Conservation (phyloP, 1,140 invertebrate species). For the Spodoptera frugiperda region DNA sequence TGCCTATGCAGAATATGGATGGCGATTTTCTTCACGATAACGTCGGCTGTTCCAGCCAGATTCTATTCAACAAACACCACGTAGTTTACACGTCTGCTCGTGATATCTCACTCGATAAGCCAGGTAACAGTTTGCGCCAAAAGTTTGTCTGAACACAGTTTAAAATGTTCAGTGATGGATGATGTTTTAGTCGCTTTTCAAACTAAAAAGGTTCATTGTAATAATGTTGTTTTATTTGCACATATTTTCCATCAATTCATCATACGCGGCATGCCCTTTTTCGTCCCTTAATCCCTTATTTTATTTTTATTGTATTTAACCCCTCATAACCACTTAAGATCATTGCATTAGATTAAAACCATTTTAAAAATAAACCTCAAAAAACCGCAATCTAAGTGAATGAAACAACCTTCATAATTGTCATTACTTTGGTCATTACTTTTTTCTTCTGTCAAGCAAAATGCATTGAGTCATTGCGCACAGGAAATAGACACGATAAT, state of each 20-base stretch:
- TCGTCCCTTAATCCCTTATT: no score
- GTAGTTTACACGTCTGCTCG: not conserved
- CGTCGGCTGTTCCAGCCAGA: slow-evolving; percentile 7
- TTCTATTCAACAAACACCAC: slow-evolving; percentile 23
- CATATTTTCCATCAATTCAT: no score
- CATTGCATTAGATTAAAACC: no score
- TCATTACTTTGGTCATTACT: not conserved
- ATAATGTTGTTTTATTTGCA: no score
- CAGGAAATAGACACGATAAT: not conserved
- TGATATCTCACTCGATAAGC: slow-evolving; percentile 23
- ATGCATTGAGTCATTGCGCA: not conserved
- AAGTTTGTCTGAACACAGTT: not conserved
- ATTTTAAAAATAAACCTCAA: no score
- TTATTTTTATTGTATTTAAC: no score
- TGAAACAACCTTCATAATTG: not conserved
- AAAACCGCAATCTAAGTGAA: no score
- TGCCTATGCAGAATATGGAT: slow-evolving; percentile 33
- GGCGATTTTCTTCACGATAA: slow-evolving; percentile 31
- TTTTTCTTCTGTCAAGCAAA: slow-evolving; percentile 11
- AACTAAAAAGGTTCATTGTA: no score
- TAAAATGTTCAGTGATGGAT: not conserved
- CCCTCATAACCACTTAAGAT: no score
- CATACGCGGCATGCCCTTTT: no score
- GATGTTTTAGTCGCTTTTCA: not conserved
- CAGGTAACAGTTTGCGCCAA: not conserved